A percentile compares a stretch with the other conserved stretches of the same genome.
Conservation (phyloP, 2,113 vertebrate genomes). For the Okapia johnstoni region DNA sequence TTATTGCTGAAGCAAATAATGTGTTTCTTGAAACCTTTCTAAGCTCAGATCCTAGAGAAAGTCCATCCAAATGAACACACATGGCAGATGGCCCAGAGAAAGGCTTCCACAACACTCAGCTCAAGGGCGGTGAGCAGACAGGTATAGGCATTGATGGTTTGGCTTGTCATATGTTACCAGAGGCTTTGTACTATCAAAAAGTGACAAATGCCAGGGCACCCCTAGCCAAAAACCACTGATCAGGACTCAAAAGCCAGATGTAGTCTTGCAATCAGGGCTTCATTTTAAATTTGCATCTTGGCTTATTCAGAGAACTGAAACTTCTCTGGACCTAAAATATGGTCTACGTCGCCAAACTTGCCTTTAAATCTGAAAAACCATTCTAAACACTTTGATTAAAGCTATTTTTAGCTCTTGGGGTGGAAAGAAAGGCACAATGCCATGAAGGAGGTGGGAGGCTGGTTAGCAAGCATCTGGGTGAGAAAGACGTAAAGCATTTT, state of each 20-base stretch:
- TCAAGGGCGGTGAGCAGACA: background rate
- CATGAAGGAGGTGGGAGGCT: background rate
- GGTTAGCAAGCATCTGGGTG: background rate
- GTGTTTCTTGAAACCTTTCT: background rate
- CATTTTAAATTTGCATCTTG: background rate
- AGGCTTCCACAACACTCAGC: background rate
- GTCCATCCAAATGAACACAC: background rate
- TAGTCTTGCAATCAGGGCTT: background rate
- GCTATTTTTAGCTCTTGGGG: background rate
- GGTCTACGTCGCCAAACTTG: background rate
- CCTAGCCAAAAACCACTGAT: background rate
- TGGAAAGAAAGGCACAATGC: background rate
- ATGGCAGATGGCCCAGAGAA: background rate
- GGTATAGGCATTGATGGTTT: fast-evolving
- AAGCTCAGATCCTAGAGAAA: background rate
- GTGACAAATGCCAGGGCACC: background rate
- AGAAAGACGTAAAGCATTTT: background rate
- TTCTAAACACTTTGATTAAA: background rate
- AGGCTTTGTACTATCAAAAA: background rate
- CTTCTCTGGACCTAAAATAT: background rate
- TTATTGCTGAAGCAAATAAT: background rate
- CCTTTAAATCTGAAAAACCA: background rate
- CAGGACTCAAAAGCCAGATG: background rate
- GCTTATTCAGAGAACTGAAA: background rate
- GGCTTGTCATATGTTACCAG: background rate